phyloP scores from a whole-genome alignment of 2,797 vertebrate genomes.

The Anguilla pacifica region DNA sequence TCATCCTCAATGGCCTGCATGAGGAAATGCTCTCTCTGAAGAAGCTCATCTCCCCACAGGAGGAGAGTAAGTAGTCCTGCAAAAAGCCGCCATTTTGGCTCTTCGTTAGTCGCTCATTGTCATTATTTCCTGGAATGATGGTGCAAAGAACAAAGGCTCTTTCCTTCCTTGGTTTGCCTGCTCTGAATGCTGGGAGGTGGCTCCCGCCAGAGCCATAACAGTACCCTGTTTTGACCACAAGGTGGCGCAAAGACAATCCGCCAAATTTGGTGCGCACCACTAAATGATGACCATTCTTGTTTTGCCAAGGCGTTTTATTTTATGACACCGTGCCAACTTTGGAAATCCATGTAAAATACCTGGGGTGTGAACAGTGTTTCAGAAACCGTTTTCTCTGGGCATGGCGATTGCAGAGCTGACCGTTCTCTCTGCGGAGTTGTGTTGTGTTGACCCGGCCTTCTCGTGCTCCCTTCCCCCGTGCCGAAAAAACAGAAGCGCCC shows the following conservation, averaged over 20 bases:
- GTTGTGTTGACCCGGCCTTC: background rate
- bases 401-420: background rate
- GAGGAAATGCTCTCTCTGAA: constrained; percentile 97
- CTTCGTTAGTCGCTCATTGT: background rate
- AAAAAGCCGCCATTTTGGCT: background rate
- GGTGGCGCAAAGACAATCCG: background rate
- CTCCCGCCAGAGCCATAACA: background rate
- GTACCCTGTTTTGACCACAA: background rate
- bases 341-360: background rate
- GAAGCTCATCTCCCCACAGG: constrained; percentile 87
- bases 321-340: background rate
- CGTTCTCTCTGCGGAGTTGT: background rate
- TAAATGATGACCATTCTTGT: background rate
- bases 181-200: too few species aligned
- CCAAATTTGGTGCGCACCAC: too few species aligned
- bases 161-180: too few species aligned
- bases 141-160: too few species aligned
- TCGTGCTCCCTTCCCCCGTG: background rate
- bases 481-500: constrained; percentile 66
- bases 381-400: background rate
- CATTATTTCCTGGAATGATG: too few species aligned
- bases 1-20: constrained; percentile 94
- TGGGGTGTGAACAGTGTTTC: too few species aligned
- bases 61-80: constrained; percentile 79
- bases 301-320: background rate